Evolutionary conservation across 2,888 invertebrate species (phyloP).

Genomic region (Temnothorax rugatulus): DNA sequence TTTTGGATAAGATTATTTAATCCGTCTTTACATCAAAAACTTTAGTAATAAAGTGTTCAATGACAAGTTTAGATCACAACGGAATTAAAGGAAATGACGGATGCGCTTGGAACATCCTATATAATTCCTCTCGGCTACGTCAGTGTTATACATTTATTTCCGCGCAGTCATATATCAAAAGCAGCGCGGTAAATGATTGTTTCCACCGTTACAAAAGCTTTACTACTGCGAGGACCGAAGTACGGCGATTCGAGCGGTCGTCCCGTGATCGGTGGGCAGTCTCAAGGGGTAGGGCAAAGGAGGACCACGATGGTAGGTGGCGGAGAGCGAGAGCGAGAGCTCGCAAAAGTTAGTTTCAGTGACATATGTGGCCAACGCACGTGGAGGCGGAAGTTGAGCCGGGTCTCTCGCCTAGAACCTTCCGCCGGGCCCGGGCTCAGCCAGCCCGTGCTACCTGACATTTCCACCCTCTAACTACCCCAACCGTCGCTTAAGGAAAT

Average conservation of each 20-base stretch:
- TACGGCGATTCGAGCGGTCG: conserved; percentile 44
- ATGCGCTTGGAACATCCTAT: neutral
- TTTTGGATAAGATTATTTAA: neutral
- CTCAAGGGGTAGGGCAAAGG: conserved; percentile 15
- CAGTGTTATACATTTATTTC: conserved; percentile 31
- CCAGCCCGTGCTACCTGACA: conserved; percentile 57
- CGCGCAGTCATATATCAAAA: conserved; percentile 35
- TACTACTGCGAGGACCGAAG: conserved; percentile 21
- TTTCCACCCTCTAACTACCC: conserved; percentile 61
- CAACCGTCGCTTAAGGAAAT: conserved; percentile 77
- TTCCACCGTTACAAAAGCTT: conserved; percentile 43
- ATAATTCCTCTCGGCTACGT: neutral
- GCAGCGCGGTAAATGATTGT: conserved; percentile 50
- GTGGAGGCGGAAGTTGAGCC: conserved; percentile 73
- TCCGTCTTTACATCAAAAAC: neutral
- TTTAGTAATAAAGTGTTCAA: neutral
- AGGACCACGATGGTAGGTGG: conserved; percentile 47
- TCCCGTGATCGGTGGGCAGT: conserved; percentile 62
- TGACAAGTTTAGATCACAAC: neutral
- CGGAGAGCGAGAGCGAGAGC: conserved; percentile 42
- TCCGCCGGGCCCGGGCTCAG: conserved; percentile 56
- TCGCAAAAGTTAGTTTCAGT: conserved; percentile 76
- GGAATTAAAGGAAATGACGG: neutral
- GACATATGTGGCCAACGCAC: conserved; percentile 76
- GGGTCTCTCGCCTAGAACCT: conserved; percentile 62